Percentiles rank a stretch among this genome's conserved stretches.
Evolutionary conservation across 1,140 invertebrate genomes (phyloP).

Genomic region (Psix sp.): DNA sequence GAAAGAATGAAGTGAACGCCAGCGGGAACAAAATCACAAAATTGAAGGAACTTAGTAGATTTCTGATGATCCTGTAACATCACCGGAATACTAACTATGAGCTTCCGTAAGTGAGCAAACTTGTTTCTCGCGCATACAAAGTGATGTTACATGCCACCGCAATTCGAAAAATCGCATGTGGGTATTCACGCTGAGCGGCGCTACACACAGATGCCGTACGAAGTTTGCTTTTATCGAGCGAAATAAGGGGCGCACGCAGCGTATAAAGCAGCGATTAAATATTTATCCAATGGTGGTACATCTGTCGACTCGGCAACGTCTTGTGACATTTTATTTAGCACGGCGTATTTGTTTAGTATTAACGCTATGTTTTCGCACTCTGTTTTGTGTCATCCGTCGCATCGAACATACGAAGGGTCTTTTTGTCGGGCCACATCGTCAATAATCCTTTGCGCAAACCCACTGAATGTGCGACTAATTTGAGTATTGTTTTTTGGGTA

Average conservation of each 20-base stretch:
- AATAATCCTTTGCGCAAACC: constrained; percentile 48
- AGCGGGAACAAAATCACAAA: constrained; percentile 38
- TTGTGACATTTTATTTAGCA: constrained; percentile 62
- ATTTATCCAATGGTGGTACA: constrained; percentile 61
- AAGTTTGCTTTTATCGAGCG: constrained; percentile 61
- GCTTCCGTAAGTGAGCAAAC: constrained; percentile 43
- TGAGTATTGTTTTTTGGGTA: constrained; percentile 31
- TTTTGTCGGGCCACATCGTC: constrained; percentile 11
- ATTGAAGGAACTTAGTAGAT: constrained; percentile 37
- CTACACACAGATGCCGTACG: constrained; percentile 35
- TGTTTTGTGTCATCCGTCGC: constrained; percentile 46
- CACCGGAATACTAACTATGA: constrained; percentile 53
- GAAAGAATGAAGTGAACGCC: constrained; percentile 20
- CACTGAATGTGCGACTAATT: constrained; percentile 36
- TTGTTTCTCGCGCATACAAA: constrained; percentile 33
- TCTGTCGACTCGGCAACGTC: constrained; percentile 58
- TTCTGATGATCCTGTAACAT: constrained; percentile 47
- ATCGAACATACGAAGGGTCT: constrained; percentile 26
- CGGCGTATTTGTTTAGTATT: constrained; percentile 59
- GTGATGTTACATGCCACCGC: constrained; percentile 4
- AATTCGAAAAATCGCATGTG: not conserved
- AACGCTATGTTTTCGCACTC: constrained; percentile 60
- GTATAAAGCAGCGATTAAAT: constrained; percentile 62
- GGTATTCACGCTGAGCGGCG: constrained; percentile 19
- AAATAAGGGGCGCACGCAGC: constrained; percentile 45